Evolutionary conservation across 2,113 vertebrate species (phyloP).

Genomic region (Centropus bengalensis): DNA sequence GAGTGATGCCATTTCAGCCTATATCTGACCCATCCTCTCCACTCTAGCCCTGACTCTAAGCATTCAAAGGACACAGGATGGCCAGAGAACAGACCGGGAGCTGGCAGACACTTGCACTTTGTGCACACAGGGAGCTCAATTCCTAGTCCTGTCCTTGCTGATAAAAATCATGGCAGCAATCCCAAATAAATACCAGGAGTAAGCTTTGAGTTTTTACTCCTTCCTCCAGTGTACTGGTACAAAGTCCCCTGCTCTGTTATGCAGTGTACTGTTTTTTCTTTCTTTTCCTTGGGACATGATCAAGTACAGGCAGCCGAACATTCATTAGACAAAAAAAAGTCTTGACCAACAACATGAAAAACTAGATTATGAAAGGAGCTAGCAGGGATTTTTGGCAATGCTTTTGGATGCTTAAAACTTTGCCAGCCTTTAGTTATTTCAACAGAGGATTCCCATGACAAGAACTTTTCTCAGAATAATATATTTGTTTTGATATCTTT

Average conservation of each 20-base stretch:
- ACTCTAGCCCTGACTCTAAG: not conserved
- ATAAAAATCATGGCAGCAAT: not conserved
- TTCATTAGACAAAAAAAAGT: not conserved
- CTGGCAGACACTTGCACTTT: not conserved
- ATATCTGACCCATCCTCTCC: not conserved
- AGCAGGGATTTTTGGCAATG: not conserved
- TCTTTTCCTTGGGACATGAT: not conserved
- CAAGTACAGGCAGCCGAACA: not conserved
- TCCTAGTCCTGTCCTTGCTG: not conserved
- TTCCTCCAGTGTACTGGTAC: not conserved
- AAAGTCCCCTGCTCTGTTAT: not conserved
- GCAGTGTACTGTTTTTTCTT: not conserved
- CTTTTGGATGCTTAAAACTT: not conserved
- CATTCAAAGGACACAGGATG: not conserved
- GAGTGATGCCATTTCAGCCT: not conserved
- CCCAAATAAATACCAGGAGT: not conserved
- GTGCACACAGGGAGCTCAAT: not conserved
- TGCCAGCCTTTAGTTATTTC: not conserved
- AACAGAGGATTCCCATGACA: not conserved
- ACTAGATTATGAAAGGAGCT: not conserved
- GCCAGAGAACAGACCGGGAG: not conserved
- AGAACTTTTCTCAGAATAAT: not conserved
- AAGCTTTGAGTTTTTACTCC: not conserved
- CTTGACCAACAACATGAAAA: not conserved
- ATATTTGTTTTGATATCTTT: not conserved